Percentiles rank a stretch among this genome's conserved stretches.
phyloP scores from a whole-genome alignment of 2,888 invertebrate genomes.

The Philereme vetulata region DNA sequence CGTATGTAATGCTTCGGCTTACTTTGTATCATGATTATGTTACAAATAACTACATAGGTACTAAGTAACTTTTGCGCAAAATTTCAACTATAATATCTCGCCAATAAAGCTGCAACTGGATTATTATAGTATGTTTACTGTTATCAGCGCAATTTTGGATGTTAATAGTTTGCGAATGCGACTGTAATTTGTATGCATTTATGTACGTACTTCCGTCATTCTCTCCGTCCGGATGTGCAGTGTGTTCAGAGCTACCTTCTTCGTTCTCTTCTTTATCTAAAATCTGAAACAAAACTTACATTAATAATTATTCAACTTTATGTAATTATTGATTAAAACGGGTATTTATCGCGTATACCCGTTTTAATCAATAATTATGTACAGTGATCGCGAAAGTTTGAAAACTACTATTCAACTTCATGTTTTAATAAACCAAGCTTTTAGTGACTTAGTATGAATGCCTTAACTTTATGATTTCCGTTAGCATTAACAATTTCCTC shows the following conservation, averaged over 20 bases:
- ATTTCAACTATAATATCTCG: slow-evolving; percentile 13
- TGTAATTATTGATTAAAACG: no score
- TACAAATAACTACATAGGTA: no score
- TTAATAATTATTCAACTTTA: no score
- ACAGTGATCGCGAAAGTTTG: no score
- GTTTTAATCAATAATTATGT: no score
- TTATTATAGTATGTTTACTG: not conserved
- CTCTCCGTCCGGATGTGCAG: slow-evolving; percentile 74
- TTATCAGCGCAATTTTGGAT: slow-evolving; percentile 15
- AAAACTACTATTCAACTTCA: no score
- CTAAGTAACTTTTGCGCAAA: slow-evolving; percentile 2
- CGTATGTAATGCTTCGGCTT: not conserved
- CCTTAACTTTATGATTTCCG: no score
- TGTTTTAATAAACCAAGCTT: no score
- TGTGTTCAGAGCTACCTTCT: slow-evolving; percentile 75
- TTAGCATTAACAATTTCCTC: no score
- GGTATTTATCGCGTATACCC: no score
- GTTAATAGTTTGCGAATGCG: slow-evolving; percentile 17
- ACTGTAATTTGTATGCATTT: slow-evolving; percentile 9
- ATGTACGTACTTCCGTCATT: slow-evolving; percentile 64
- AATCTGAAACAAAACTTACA: slow-evolving; percentile 52
- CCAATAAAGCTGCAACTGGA: slow-evolving; percentile 17
- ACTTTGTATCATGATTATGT: slow-evolving; percentile 2
- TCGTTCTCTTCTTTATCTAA: slow-evolving; percentile 81
- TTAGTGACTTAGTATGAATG: no score